Evolutionary conservation across 2,797 vertebrate species (phyloP).

Genomic region (Adrianichthys oophorus): DNA sequence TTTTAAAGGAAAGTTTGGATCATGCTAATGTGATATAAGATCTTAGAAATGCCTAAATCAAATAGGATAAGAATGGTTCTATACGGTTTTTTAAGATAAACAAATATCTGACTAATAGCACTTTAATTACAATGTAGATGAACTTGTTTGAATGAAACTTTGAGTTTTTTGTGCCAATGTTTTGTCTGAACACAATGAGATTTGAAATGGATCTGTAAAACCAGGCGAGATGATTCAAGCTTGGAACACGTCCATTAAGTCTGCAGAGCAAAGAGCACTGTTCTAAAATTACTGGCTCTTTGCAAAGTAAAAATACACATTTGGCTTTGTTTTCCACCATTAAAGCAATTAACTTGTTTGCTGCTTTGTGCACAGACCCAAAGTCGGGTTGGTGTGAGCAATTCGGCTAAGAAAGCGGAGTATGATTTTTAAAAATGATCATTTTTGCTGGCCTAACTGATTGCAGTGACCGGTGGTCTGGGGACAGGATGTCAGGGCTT

Average conservation of each 20-base stretch:
- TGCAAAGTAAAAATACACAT: constrained; percentile 5
- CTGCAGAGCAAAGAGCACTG: too few relatives aligned
- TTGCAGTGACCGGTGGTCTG: constrained; percentile 16
- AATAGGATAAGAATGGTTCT: too few relatives aligned
- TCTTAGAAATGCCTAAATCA: too few relatives aligned
- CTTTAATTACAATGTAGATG: too few relatives aligned
- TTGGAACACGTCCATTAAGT: constrained; percentile 1
- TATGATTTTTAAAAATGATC: constrained; percentile 15
- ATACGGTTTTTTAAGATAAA: too few relatives aligned
- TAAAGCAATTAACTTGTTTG: constrained; percentile 2
- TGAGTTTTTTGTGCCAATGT: too few relatives aligned
- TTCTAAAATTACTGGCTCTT: not conserved
- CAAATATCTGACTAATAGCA: too few relatives aligned
- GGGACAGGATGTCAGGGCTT: constrained; percentile 33
- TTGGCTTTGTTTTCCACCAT: constrained; percentile 3
- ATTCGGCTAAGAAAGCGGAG: not conserved
- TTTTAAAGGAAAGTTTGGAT: too few relatives aligned
- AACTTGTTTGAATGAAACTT: too few relatives aligned
- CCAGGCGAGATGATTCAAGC: not conserved
- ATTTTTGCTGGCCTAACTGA: constrained; percentile 24
- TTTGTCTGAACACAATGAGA: too few relatives aligned
- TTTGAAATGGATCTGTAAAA: too few relatives aligned
- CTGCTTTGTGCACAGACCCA: not conserved
- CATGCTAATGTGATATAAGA: too few relatives aligned
- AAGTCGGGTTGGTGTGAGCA: not conserved